Conservation (phyloP, 2,888 invertebrate species). For the Coenonympha arcania region DNA sequence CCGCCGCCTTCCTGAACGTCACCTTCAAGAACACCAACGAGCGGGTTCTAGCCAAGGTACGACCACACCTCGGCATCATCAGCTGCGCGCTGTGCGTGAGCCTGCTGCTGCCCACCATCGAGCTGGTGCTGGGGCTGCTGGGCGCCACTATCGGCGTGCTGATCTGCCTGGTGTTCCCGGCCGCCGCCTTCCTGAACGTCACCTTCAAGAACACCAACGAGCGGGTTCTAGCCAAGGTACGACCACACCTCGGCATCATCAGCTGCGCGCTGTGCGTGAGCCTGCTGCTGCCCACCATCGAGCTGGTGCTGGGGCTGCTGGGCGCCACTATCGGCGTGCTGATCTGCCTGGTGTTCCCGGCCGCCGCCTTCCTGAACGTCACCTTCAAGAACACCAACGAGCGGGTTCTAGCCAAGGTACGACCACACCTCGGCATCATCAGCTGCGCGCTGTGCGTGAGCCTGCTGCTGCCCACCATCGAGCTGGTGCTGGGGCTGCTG, state of each 20-base stretch:
- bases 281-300: conserved; percentile 92
- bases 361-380: conserved; percentile 88
- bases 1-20: conserved; percentile 88
- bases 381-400: conserved; percentile 90
- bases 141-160: conserved; percentile 97
- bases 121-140: conserved; percentile 93
- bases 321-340: conserved; percentile 97
- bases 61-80: conserved; percentile 79
- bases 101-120: conserved; percentile 92
- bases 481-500: conserved; percentile 93
- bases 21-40: conserved; percentile 90
- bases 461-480: conserved; percentile 92
- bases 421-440: conserved; percentile 82
- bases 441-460: conserved; percentile 83
- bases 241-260: conserved; percentile 79
- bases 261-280: conserved; percentile 83
- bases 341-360: conserved; percentile 94
- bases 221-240: conserved; percentile 84
- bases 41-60: conserved; percentile 84
- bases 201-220: conserved; percentile 90
- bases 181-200: conserved; percentile 88
- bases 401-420: conserved; percentile 84
- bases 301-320: conserved; percentile 93
- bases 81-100: conserved; percentile 83
- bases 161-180: conserved; percentile 94